phyloP scores from a whole-genome alignment of 2,888 invertebrate species.

The Eurytoma adleriae region DNA sequence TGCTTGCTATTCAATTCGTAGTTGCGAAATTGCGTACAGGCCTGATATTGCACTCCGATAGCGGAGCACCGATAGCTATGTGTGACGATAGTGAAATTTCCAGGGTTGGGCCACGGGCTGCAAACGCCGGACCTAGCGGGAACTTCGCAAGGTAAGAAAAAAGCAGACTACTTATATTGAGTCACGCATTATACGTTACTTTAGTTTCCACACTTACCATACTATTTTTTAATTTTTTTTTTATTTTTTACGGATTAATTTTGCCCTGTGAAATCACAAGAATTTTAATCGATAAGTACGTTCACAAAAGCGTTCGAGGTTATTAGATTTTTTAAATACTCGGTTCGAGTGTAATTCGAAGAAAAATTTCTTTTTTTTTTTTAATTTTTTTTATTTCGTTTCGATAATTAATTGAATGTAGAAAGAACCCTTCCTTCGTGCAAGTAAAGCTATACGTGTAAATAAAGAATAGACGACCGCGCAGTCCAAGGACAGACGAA shows the following conservation, averaged over 20 bases:
- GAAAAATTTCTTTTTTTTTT: conserved; percentile 5
- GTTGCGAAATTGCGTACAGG: conserved; percentile 75
- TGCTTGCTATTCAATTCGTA: conserved; percentile 57
- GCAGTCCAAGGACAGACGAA: conserved; percentile 60
- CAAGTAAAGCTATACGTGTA: background rate
- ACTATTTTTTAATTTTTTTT: conserved; percentile 33
- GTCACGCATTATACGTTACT: conserved; percentile 34
- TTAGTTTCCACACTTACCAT: conserved; percentile 40
- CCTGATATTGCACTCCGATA: conserved; percentile 53
- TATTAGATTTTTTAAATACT: conserved; percentile 51
- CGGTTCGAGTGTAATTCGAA: conserved; percentile 17
- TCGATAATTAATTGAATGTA: background rate
- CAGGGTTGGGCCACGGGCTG: conserved; percentile 75
- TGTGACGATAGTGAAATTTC: conserved; percentile 75
- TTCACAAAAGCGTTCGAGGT: conserved; percentile 26
- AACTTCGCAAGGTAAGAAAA: conserved; percentile 87
- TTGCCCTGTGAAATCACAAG: conserved; percentile 65
- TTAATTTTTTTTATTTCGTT: conserved; percentile 1
- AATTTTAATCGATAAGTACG: conserved; percentile 43
- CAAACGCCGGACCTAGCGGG: conserved; percentile 84
- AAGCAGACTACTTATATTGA: conserved; percentile 9
- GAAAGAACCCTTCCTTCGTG: conserved; percentile 39
- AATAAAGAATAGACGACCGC: conserved; percentile 30
- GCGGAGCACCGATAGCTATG: conserved; percentile 67
- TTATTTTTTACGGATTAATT: conserved; percentile 42